Conservation (phyloP, 2,797 vertebrate species). For the Natrix natrix region DNA sequence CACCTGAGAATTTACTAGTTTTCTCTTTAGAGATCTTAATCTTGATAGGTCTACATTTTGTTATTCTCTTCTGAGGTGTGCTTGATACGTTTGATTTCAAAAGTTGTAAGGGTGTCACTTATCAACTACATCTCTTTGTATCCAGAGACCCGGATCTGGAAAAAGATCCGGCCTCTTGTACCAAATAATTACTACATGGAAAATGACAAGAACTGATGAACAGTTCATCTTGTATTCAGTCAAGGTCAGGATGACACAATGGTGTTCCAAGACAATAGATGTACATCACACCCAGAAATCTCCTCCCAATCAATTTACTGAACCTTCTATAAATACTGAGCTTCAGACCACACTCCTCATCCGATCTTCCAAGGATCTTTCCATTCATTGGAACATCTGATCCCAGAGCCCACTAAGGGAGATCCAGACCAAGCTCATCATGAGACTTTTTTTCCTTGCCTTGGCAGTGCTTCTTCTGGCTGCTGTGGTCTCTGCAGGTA, state of each 20-base stretch:
- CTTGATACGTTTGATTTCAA: not conserved
- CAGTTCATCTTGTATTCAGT: not conserved
- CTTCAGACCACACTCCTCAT: not conserved
- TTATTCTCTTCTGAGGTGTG: not conserved
- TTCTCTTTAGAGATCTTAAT: slow-evolving; percentile 6
- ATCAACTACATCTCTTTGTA: not conserved
- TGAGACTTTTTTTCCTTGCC: slow-evolving; percentile 1
- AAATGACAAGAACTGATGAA: not conserved
- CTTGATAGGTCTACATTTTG: not conserved
- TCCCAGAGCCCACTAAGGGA: not conserved
- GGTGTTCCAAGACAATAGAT: not conserved
- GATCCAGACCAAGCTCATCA: not conserved
- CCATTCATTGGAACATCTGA: not conserved
- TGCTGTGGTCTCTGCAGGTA: slow-evolving; percentile 13
- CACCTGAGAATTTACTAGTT: not conserved
- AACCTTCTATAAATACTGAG: slow-evolving; percentile 15
- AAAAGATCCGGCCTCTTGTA: not conserved
- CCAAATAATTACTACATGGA: not conserved
- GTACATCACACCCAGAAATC: not conserved
- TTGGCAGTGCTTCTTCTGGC: not conserved
- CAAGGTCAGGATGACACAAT: slow-evolving; percentile 1
- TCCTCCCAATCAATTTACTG: not conserved
- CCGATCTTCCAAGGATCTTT: not conserved
- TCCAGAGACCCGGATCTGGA: not conserved
- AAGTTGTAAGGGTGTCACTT: not conserved